Conservation (phyloP, 2,888 invertebrate genomes). For the Dioctria linearis region DNA sequence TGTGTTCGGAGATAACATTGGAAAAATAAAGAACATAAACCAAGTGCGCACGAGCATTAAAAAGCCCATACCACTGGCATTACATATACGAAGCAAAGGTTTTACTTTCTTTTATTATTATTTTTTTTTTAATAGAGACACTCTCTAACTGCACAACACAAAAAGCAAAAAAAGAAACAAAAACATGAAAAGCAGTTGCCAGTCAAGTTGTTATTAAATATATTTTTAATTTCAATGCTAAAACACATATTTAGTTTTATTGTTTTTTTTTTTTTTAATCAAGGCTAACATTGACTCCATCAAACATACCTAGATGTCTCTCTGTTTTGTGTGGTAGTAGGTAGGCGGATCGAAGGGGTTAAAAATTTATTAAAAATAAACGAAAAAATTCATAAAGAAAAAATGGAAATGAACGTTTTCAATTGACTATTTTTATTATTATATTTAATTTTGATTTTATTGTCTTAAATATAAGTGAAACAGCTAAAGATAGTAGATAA, state of each 20-base stretch:
- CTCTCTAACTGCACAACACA: constrained; percentile 27
- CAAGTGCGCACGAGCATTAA: too few relatives aligned
- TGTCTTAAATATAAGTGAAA: too few relatives aligned
- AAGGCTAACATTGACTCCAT: constrained; percentile 51
- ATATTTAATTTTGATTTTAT: too few relatives aligned
- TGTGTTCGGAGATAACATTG: too few relatives aligned
- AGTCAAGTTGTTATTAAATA: neutral
- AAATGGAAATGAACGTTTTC: constrained; percentile 15
- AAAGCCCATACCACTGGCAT: too few relatives aligned
- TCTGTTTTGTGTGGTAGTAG: constrained; percentile 57
- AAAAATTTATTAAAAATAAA: constrained; percentile 39
- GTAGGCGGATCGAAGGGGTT: constrained; percentile 32
- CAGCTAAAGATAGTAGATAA: too few relatives aligned
- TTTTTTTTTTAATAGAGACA: too few relatives aligned
- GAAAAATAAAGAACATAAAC: too few relatives aligned
- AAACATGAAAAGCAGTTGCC: constrained; percentile 25
- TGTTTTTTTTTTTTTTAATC: neutral
- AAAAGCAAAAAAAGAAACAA: constrained; percentile 21
- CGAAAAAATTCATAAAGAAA: constrained; percentile 29
- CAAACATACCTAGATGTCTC: constrained; percentile 62
- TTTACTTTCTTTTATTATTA: too few relatives aligned
- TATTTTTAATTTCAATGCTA: constrained; percentile 24
- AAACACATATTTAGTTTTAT: constrained; percentile 34
- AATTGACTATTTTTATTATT: neutral
- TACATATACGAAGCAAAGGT: too few relatives aligned